Evolutionary conservation across 2,113 vertebrate species (phyloP).

Genomic region (Dasyornis broadbenti): DNA sequence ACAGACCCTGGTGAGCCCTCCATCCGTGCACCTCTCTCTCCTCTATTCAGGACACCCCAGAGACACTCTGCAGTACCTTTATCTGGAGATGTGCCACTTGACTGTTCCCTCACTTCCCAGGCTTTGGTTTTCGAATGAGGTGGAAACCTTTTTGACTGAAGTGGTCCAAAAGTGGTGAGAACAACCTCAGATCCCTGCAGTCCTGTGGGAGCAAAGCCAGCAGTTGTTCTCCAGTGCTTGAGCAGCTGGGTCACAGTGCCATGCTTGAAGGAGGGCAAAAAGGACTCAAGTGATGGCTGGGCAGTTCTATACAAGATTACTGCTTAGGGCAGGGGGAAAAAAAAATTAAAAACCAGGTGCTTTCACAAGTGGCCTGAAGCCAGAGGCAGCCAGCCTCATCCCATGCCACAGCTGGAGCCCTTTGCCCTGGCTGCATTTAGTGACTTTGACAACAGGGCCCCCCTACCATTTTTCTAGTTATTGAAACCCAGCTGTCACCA

Average conservation of each 20-base stretch:
- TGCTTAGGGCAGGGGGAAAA: neutral
- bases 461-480: neutral
- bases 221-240: neutral
- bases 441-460: neutral
- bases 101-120: neutral
- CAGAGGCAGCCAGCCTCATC: neutral
- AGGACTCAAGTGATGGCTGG: neutral
- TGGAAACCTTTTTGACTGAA: neutral
- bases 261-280: neutral
- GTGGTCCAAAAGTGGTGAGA: neutral
- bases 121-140: neutral
- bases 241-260: neutral
- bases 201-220: neutral
- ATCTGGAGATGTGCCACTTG: neutral
- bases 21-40: neutral
- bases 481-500: neutral
- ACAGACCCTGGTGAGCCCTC: neutral
- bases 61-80: neutral
- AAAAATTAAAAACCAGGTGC: neutral
- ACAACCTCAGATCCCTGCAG: neutral
- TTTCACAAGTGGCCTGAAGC: neutral
- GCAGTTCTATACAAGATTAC: neutral
- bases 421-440: rapidly evolving
- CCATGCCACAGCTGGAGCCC: neutral
- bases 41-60: neutral